Conservation (phyloP, 2,797 vertebrate species). For the Emys orbicularis region DNA sequence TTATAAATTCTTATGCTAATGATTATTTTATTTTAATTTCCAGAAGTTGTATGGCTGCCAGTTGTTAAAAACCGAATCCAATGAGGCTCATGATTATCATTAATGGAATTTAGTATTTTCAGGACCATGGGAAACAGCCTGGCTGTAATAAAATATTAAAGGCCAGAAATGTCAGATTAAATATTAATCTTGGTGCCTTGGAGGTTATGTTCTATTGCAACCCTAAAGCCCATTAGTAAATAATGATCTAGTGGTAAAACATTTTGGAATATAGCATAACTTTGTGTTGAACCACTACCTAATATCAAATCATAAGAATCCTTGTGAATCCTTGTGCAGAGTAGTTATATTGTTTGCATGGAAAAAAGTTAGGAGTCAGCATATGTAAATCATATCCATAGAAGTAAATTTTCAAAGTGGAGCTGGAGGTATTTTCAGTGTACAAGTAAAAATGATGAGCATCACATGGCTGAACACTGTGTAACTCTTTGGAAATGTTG, state of each 20-base stretch:
- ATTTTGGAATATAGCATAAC: slow-evolving; percentile 39
- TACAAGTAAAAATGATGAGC: not conserved
- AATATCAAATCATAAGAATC: slow-evolving; percentile 36
- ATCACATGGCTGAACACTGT: not conserved
- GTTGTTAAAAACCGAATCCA: slow-evolving; percentile 43
- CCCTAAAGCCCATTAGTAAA: slow-evolving; percentile 69
- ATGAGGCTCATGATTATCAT: slow-evolving; percentile 54
- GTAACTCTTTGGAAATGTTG: fast-evolving
- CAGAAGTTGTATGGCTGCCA: not conserved
- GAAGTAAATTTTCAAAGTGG: slow-evolving; percentile 21
- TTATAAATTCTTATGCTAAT: slow-evolving; percentile 16
- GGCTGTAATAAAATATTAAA: slow-evolving; percentile 70
- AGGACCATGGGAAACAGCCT: slow-evolving; percentile 11
- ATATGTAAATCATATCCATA: not conserved
- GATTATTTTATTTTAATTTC: slow-evolving; percentile 33
- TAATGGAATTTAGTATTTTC: slow-evolving; percentile 52
- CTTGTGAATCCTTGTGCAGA: slow-evolving; percentile 45
- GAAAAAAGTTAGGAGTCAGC: not conserved
- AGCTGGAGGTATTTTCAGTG: slow-evolving; percentile 8
- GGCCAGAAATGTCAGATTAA: slow-evolving; percentile 48
- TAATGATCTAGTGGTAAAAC: slow-evolving; percentile 71
- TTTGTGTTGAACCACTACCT: slow-evolving; percentile 15
- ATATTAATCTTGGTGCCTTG: slow-evolving; percentile 62
- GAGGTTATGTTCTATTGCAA: slow-evolving; percentile 53
- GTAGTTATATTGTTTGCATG: slow-evolving; percentile 29